phyloP scores from a whole-genome alignment of 2,888 invertebrate genomes.

The Balanococcus diminutus region DNA sequence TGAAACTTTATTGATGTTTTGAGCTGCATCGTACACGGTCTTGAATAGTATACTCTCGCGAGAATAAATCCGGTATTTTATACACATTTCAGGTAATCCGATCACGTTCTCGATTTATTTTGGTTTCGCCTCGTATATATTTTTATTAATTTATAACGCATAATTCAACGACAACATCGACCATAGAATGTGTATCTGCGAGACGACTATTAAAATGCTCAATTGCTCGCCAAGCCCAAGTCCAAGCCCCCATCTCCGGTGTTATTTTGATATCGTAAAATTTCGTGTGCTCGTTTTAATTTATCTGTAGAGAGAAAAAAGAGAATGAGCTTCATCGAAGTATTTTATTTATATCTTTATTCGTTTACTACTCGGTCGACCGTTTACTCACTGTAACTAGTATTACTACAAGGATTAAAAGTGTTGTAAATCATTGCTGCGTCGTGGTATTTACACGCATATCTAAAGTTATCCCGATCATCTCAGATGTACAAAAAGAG shows the following conservation, averaged over 20 bases:
- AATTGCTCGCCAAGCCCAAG: background rate
- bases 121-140: slow-evolving; percentile 17
- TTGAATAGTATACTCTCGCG: background rate
- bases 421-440: slow-evolving; percentile 39
- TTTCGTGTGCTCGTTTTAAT: slow-evolving; percentile 40
- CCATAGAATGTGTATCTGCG: background rate
- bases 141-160: slow-evolving; percentile 54
- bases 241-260: background rate
- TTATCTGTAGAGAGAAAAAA: background rate
- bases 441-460: background rate
- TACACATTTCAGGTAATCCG: slow-evolving; percentile 37
- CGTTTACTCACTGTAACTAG: slow-evolving; percentile 41
- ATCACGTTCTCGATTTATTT: slow-evolving; percentile 45
- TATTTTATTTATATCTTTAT: slow-evolving; percentile 52
- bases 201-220: background rate
- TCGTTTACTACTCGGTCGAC: slow-evolving; percentile 45
- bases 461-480: too few relatives aligned
- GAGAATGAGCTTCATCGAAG: slow-evolving; percentile 34
- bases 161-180: slow-evolving; percentile 45
- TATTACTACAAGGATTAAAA: slow-evolving; percentile 9
- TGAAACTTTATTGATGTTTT: slow-evolving; percentile 36
- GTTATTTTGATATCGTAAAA: slow-evolving; percentile 42
- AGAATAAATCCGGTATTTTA: slow-evolving; percentile 38
- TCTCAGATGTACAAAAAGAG: too few relatives aligned
- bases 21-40: background rate